Percentiles rank a stretch among this genome's conserved stretches.
phyloP scores from a whole-genome alignment of 2,888 invertebrate genomes.

The Amiota communis region DNA sequence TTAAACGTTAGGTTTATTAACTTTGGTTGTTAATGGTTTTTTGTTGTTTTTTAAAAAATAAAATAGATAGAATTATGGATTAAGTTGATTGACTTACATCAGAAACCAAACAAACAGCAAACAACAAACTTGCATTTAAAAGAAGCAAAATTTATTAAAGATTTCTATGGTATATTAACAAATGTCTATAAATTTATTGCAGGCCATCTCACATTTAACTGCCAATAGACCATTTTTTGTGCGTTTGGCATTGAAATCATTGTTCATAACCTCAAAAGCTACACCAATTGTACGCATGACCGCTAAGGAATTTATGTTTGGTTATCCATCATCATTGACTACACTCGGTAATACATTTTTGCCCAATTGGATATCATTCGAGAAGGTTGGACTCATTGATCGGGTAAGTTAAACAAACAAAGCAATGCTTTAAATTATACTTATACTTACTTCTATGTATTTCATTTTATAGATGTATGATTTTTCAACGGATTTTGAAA shows the following conservation, averaged over 20 bases:
- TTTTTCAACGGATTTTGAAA: slow-evolving; percentile 85
- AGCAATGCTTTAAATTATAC: slow-evolving; percentile 12
- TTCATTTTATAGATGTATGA: slow-evolving; percentile 83
- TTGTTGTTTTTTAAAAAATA: no score
- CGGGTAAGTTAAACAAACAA: slow-evolving; percentile 77
- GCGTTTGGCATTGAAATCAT: slow-evolving; percentile 80
- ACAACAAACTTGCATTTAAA: no score
- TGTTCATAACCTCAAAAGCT: slow-evolving; percentile 80
- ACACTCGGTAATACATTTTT: slow-evolving; percentile 87
- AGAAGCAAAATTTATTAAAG: no score
- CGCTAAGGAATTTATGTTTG: slow-evolving; percentile 91
- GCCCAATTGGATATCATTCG: slow-evolving; percentile 89
- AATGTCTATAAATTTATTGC: slow-evolving; percentile 54
- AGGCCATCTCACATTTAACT: slow-evolving; percentile 89
- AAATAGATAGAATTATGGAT: no score
- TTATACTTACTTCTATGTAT: background rate
- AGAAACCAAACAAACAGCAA: no score
- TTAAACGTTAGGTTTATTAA: slow-evolving; percentile 44
- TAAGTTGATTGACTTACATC: no score
- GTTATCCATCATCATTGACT: slow-evolving; percentile 86
- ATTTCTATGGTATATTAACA: no score
- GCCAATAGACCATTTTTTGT: slow-evolving; percentile 79
- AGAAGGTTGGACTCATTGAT: slow-evolving; percentile 90
- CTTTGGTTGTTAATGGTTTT: background rate
- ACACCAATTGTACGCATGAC: slow-evolving; percentile 86